Base-by-base conservation (phyloP, 2,888 invertebrate genomes). In the Phasia obesa region DNA sequence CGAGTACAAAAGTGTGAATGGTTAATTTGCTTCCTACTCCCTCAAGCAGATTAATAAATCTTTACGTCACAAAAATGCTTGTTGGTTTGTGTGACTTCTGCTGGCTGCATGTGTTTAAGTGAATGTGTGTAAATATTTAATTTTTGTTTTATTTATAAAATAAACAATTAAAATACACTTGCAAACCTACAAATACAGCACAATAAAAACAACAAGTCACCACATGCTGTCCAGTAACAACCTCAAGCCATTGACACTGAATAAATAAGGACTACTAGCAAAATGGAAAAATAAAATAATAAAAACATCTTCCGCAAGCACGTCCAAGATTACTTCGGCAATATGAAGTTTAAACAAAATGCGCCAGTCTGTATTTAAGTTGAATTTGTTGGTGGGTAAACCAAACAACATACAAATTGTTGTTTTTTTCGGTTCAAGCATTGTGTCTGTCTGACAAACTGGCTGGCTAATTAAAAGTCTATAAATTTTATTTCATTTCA, bases 21-120 rank as follows among this genome's bases (percentile, higher is more conserved):
- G 89, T 89, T 90, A 89, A 89, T 89, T 88, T 87, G 87, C 87
- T 87, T 87, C 84, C 85, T 86, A 84, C 82, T 73, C 85, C 84
- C 81, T 71, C 49, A 44, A 79, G 84, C 82, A 71, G 77, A 25
- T 83, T 83, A 84, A 84, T 83, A 85, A 81, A 85, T 84, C 78
- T 62, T 60, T 21, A 3, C 21, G 57, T 6, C 17, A 38, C 17
- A 38, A 15, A 51, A 27, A 38, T 42, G 27, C 31, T 31, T 15
- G 19, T 70, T 0, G 27, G 44, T 17, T 25, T 57, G 15, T 53
- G n/a, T 31, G 15, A 19, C 27, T 19, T 13, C 27, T n/a, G 0
- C 23, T 64, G 23, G 11, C 3, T 11, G 17, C 27, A 47, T 4
- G 44, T 47, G 11, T 53, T 23, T 11, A 23, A 19, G 27, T 60